A percentile compares a stretch with the other conserved stretches of the same genome.
Conservation (phyloP, 2,888 invertebrate species). For the Timandra comae region DNA sequence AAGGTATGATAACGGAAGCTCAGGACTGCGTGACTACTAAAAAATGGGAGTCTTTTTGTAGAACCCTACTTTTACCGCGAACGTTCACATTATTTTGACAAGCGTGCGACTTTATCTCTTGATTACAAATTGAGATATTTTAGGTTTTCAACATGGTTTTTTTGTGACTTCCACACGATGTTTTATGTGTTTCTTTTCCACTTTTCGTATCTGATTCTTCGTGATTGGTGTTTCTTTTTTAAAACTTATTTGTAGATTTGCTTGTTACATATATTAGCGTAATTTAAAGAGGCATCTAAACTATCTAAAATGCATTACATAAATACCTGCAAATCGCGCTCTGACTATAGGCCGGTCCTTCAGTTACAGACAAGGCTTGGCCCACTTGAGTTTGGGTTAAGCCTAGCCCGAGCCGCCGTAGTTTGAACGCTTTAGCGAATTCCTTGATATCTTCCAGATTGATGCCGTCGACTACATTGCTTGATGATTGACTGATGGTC, state of each 20-base stretch:
- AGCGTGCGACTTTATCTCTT: conserved; percentile 65
- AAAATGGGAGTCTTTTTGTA: conserved; percentile 35
- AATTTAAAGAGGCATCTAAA: background rate
- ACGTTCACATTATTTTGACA: conserved; percentile 42
- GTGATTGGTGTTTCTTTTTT: too few species aligned
- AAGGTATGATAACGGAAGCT: conserved; percentile 59
- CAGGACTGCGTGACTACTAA: conserved; percentile 53
- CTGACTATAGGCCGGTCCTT: conserved; percentile 99
- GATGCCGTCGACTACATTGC: conserved; percentile 96
- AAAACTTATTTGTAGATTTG: too few species aligned
- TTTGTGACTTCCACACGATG: conserved; percentile 2
- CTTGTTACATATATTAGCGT: too few species aligned
- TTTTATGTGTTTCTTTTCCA: conserved; percentile 1
- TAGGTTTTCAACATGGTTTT: background rate
- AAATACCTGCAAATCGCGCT: conserved; percentile 98
- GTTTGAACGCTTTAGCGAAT: conserved; percentile 97
- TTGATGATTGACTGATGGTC: conserved; percentile 94
- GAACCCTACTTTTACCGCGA: conserved; percentile 25
- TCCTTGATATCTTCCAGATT: conserved; percentile 98
- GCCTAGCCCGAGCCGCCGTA: conserved; percentile 93
- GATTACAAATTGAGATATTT: conserved; percentile 28
- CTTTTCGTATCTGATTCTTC: background rate
- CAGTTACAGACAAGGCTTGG: conserved; percentile 96
- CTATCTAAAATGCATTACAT: background rate
- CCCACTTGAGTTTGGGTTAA: conserved; percentile 98